A percentile compares a stretch with the other conserved stretches of the same genome.
These are phyloP conservation scores for Drosophila chauvacae DNA, from an alignment of 1,140 invertebrate species.

Conservation along the genomic window DNA sequence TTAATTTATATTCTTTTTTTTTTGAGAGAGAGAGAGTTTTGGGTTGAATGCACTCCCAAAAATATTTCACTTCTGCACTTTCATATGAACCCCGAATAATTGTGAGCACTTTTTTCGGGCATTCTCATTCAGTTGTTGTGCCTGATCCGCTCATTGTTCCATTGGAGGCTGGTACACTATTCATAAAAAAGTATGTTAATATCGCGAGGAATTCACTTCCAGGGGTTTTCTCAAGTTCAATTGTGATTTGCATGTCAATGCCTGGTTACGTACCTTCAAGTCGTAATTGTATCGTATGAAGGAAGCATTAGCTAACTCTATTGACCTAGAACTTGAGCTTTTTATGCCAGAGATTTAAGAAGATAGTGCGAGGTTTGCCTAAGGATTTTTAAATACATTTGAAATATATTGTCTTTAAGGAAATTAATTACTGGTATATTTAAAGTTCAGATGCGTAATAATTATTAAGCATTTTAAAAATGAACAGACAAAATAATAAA, in stretches of 20 bases:
- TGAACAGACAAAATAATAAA: background rate
- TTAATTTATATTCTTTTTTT: background rate
- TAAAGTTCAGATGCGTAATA: background rate
- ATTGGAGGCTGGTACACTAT: constrained; percentile 52
- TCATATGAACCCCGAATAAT: constrained; percentile 5
- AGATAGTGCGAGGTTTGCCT: constrained; percentile 38
- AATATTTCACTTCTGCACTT: constrained; percentile 36
- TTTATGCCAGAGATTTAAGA: constrained; percentile 14
- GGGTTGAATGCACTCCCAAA: constrained; percentile 51
- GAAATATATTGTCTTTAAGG: too few relatives aligned
- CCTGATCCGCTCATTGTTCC: constrained; percentile 26
- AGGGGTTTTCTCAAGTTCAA: constrained; percentile 58
- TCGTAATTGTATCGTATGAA: constrained; percentile 44
- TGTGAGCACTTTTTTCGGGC: constrained; percentile 24
- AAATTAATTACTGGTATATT: too few relatives aligned
- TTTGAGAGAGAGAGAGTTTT: background rate
- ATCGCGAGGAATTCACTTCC: constrained; percentile 42
- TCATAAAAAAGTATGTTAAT: constrained; percentile 50
- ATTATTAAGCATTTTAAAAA: background rate
- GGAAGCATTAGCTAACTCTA: constrained; percentile 64
- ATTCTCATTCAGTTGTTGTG: constrained; percentile 21
- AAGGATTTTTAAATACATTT: constrained; percentile 3
- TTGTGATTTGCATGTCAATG: constrained; percentile 47
- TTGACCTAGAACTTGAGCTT: constrained; percentile 77
- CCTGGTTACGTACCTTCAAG: constrained; percentile 39